Percentiles rank a stretch among this genome's conserved stretches.
phyloP scores from a whole-genome alignment of 2,888 invertebrate species.

The Dynastes tityus region DNA sequence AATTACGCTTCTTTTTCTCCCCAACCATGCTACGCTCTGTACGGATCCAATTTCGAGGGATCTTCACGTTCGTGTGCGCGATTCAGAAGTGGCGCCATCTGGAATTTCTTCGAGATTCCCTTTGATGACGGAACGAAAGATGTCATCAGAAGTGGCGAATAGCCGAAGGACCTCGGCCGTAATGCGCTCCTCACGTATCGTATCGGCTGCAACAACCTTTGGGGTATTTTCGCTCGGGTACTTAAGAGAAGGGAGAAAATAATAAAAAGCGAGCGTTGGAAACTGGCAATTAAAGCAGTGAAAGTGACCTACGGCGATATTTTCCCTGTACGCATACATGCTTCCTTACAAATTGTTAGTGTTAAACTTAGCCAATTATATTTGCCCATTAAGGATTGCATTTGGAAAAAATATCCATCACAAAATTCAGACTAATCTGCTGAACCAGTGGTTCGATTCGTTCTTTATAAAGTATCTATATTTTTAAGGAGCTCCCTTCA shows the following conservation, averaged over 20 bases:
- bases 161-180: background rate
- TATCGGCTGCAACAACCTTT: background rate
- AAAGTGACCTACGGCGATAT: too few relatives aligned
- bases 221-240: too few relatives aligned
- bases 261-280: background rate
- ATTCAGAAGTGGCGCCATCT: too few relatives aligned
- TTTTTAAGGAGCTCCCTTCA: too few relatives aligned
- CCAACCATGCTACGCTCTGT: background rate
- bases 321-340: background rate
- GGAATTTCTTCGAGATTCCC: conserved; percentile 7
- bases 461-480: too few relatives aligned
- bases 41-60: conserved; percentile 16
- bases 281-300: conserved; percentile 7
- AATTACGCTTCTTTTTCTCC: conserved; percentile 7
- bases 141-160: conserved; percentile 20
- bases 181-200: background rate
- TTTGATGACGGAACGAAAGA: conserved; percentile 14
- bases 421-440: too few relatives aligned
- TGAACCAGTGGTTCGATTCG: too few relatives aligned
- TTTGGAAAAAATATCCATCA: too few relatives aligned
- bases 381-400: too few relatives aligned
- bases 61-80: background rate
- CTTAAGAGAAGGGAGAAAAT: background rate
- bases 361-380: too few relatives aligned
- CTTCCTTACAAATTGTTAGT: too few relatives aligned